Base-by-base conservation (phyloP, 2,113 vertebrate genomes). In the Esox niger region DNA sequence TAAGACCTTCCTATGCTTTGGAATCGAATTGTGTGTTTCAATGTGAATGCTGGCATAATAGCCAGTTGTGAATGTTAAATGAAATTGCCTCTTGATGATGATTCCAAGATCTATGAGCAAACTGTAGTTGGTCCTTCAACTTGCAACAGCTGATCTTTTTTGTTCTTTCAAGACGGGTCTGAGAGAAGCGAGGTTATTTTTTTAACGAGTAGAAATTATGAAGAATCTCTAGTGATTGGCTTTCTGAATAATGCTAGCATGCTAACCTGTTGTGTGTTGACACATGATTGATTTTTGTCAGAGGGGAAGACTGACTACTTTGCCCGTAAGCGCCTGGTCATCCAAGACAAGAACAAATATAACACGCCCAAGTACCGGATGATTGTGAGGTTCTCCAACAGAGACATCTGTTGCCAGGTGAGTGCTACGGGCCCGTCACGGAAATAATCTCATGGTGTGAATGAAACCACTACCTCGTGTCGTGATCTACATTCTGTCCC, bases 331-430 rank as follows among this genome's bases (percentile, higher is more conserved):
- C 95, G 97, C 54, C 90, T 99, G 83, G 96, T 99, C 3, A 93
- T 99, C 71, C 97, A 99, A 79, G 97, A 99, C 88, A 99, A 99
- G 88, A 99, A 99, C 85, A 99, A 99, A 85, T 99, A 99, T 90
- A 99, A 99, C 86, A 99, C 97, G 1, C 97, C 97, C 2, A 99
- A 99, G 32, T 99, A 99, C 49, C 90, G 96, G 71, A 96, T 98
- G 93, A 97, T 99, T 38, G 96, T 97, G 69, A 90, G 96, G 1
- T 91, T 99, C 59, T 97, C 97, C 79, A 99, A 99, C 93, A 92
- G 96, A 81, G 96, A 99, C 73, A 95, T 99, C 82, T 94, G 98
- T 82, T 99, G 97, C 86, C 97, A 99, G 95, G 97, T 98, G 65
- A 85, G 90, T 64, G 38, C 38, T 17, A 3, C 8, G 8, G 17